Percentiles rank a stretch among this genome's conserved stretches.
These are phyloP conservation scores for Melanaphis sacchari DNA, from an alignment of 1,140 invertebrate genomes.

Conservation along the genomic window DNA sequence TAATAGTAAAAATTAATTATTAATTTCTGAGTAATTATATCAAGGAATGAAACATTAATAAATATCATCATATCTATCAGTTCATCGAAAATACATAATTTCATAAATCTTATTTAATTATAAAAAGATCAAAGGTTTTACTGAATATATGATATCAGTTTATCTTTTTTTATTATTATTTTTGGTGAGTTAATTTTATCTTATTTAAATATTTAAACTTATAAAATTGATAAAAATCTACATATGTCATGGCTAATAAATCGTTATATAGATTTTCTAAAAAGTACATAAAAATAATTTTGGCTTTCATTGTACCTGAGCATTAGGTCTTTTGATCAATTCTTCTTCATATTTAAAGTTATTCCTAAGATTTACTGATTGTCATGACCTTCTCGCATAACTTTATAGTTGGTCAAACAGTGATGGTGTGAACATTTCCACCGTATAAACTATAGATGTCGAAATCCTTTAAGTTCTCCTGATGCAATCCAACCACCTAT, in stretches of 20 bases:
- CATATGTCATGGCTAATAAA: no score
- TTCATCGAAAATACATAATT: neutral
- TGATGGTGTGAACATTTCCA: slow-evolving; percentile 69
- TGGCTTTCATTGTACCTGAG: slow-evolving; percentile 46
- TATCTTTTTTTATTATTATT: neutral
- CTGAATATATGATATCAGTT: neutral
- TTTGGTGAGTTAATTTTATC: neutral
- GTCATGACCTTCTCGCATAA: slow-evolving; percentile 75
- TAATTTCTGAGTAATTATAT: neutral
- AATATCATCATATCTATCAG: neutral
- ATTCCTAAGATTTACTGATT: slow-evolving; percentile 71
- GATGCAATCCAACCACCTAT: slow-evolving; percentile 81
- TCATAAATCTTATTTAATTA: neutral
- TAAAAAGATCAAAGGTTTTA: neutral
- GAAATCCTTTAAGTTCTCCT: slow-evolving; percentile 88
- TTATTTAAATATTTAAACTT: neutral
- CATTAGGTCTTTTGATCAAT: slow-evolving; percentile 54
- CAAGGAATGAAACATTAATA: neutral
- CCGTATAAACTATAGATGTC: slow-evolving; percentile 80
- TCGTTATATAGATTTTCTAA: neutral
- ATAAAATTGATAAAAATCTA: neutral
- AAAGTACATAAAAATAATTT: neutral
- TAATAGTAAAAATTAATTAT: neutral
- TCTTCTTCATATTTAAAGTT: slow-evolving; percentile 58
- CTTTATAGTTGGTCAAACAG: slow-evolving; percentile 81